phyloP scores from a whole-genome alignment of 2,113 vertebrate species.

The Martes martes region DNA sequence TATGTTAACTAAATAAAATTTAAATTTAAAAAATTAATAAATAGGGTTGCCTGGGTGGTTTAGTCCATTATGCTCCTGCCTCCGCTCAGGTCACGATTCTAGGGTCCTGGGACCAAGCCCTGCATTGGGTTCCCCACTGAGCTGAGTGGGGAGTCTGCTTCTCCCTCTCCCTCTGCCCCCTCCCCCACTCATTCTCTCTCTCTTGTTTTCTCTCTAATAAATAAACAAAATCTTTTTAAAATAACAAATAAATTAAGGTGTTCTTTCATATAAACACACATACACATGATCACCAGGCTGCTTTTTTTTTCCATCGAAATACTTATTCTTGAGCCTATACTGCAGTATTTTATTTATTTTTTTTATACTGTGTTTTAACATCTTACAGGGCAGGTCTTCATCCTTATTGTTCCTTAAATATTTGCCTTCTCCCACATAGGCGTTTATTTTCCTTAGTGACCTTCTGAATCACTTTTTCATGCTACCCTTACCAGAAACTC shows the following conservation, averaged over 20 bases:
- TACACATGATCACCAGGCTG: fast-evolving
- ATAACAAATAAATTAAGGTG: not conserved
- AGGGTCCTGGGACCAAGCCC: not conserved
- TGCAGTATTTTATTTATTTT: not conserved
- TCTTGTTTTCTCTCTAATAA: not conserved
- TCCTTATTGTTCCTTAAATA: not conserved
- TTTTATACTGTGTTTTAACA: not conserved
- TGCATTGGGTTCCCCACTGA: not conserved
- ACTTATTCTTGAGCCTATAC: not conserved
- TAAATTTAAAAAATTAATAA: not conserved
- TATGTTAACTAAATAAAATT: not conserved
- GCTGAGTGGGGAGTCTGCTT: not conserved
- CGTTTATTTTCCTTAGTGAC: not conserved
- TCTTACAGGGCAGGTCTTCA: not conserved
- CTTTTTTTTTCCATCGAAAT: not conserved
- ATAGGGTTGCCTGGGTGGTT: not conserved
- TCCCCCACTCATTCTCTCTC: not conserved
- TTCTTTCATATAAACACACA: not conserved
- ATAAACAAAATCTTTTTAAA: not conserved
- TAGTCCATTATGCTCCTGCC: not conserved
- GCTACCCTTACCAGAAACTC: not conserved
- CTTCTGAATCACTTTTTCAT: not conserved
- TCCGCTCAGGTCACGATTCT: not conserved
- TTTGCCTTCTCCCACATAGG: not conserved
- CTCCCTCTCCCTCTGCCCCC: not conserved